Evolutionary conservation across 2,888 invertebrate species (phyloP).

Genomic region (Lasiommata megera): DNA sequence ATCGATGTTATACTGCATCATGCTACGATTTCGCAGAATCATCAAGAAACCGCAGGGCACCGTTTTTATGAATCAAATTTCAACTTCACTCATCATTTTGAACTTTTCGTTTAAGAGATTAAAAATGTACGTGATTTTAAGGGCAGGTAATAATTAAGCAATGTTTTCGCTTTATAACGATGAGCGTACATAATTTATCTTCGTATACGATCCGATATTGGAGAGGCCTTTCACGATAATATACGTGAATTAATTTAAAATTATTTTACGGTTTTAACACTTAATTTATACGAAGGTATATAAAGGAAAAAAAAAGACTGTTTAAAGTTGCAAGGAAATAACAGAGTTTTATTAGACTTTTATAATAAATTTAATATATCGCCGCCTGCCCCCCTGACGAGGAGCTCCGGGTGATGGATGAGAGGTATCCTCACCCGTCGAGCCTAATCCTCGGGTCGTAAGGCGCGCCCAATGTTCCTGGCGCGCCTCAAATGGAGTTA

Average conservation of each 20-base stretch:
- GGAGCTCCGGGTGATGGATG: too few species aligned
- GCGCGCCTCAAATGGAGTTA: too few species aligned
- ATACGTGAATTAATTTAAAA: neutral
- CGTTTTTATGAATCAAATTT: neutral
- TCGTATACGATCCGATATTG: neutral
- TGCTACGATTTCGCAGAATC: too few species aligned
- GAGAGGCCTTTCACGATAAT: neutral
- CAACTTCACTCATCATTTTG: neutral
- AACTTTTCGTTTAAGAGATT: constrained; percentile 6
- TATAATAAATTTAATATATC: too few species aligned
- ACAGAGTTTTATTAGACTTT: too few species aligned
- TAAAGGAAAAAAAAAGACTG: neutral
- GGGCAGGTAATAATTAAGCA: constrained; percentile 9
- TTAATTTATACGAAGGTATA: neutral
- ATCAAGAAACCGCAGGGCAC: too few species aligned
- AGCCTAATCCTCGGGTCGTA: too few species aligned
- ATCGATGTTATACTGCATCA: too few species aligned
- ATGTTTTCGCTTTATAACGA: constrained; percentile 13
- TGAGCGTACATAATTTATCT: constrained; percentile 12
- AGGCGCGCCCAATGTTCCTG: too few species aligned
- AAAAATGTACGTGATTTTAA: constrained; percentile 3
- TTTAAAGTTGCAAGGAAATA: too few species aligned
- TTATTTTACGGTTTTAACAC: neutral
- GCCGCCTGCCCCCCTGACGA: too few species aligned
- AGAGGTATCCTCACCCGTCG: too few species aligned